Conservation (phyloP, 2,113 vertebrate species). For the Macroglossus sobrinus region DNA sequence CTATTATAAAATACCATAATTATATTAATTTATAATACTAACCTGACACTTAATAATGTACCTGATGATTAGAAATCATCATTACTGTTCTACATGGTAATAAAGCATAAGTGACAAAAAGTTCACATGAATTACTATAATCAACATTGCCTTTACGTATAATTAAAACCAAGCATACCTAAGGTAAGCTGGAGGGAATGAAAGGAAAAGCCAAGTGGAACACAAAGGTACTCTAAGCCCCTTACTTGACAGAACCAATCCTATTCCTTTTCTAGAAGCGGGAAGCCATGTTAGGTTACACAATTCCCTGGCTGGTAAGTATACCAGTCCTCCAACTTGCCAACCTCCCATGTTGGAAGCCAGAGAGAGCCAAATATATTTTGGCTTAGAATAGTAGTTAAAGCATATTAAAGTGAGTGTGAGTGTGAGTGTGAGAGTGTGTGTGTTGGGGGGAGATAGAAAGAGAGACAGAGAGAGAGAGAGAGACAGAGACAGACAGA, state of each 20-base stretch:
- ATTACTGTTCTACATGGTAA: neutral
- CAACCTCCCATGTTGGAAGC: conserved; percentile 44
- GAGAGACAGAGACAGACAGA: neutral
- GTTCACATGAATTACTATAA: conserved; percentile 30
- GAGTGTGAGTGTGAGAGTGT: neutral
- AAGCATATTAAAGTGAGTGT: neutral
- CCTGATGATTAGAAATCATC: conserved; percentile 9
- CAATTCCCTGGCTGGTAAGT: conserved; percentile 47
- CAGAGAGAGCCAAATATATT: conserved; percentile 48
- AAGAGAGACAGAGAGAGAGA: neutral
- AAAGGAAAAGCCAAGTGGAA: neutral
- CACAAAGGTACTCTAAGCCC: neutral
- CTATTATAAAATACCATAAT: conserved; percentile 8
- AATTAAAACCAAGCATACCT: conserved; percentile 25
- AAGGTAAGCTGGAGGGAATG: neutral
- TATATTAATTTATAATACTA: conserved; percentile 35
- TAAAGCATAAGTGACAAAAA: conserved; percentile 10
- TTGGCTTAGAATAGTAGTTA: conserved; percentile 46
- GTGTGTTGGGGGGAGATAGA: neutral
- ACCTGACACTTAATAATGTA: conserved; percentile 27
- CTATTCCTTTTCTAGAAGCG: conserved; percentile 28
- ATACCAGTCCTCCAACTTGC: conserved; percentile 47
- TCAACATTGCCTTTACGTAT: neutral
- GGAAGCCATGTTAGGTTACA: neutral
- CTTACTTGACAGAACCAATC: conserved; percentile 2